Evolutionary conservation across 1,140 invertebrate species (phyloP).

Genomic region (Drosophila nigromelanica): DNA sequence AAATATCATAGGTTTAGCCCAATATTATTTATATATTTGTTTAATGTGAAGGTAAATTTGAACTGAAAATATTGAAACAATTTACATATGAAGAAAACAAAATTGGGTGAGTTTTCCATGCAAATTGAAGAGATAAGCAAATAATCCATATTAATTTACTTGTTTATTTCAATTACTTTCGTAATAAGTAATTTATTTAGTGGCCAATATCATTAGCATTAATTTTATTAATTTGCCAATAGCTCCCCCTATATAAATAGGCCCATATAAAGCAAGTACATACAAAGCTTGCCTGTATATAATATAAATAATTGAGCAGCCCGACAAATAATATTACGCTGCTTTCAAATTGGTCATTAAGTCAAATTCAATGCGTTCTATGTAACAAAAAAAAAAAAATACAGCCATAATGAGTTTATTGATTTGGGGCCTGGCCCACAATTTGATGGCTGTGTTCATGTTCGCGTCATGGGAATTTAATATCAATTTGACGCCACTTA

Average conservation of each 20-base stretch:
- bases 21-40: neutral
- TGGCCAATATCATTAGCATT: conserved; percentile 47
- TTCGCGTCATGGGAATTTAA: conserved; percentile 55
- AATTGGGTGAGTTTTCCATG: too few relatives aligned
- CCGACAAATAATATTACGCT: conserved; percentile 41
- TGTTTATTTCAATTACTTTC: neutral
- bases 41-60: neutral
- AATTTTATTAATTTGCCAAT: conserved; percentile 45
- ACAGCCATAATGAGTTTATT: conserved; percentile 60
- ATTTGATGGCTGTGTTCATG: conserved; percentile 43
- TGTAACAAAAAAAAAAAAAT: conserved; percentile 33
- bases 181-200: conserved; percentile 14
- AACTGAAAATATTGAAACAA: too few relatives aligned
- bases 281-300: conserved; percentile 9
- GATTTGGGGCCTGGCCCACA: conserved; percentile 41
- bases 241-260: conserved; percentile 7
- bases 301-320: conserved; percentile 29
- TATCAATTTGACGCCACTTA: conserved; percentile 63
- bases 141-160: conserved; percentile 1
- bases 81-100: too few relatives aligned
- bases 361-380: conserved; percentile 44
- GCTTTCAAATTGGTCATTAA: conserved; percentile 55
- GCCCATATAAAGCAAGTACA: neutral
- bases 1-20: neutral
- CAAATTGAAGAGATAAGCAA: neutral